Percentiles rank a stretch among this genome's conserved stretches.
These are phyloP conservation scores for Blastobasis adustella DNA, from an alignment of 2,888 invertebrate genomes.

Conservation along the genomic window DNA sequence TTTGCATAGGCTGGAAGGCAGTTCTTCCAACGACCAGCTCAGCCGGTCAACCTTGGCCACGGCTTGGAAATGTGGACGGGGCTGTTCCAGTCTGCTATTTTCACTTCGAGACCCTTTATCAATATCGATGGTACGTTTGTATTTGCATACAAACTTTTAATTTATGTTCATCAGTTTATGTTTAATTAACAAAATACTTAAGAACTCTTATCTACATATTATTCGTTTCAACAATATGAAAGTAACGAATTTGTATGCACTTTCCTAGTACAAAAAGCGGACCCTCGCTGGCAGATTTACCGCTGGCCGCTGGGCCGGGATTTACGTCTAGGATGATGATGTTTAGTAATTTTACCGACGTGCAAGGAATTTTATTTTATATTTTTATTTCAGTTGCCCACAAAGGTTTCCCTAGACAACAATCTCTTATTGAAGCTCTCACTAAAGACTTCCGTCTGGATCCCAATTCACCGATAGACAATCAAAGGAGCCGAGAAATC, in stretches of 20 bases:
- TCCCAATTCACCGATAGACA: slow-evolving; percentile 25
- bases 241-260: too few relatives aligned
- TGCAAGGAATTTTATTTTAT: neutral
- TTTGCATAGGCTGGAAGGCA: slow-evolving; percentile 81
- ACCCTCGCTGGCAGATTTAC: too few relatives aligned
- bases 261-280: too few relatives aligned
- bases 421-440: slow-evolving; percentile 60
- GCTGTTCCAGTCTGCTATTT: slow-evolving; percentile 92
- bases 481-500: slow-evolving; percentile 24
- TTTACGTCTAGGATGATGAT: too few relatives aligned
- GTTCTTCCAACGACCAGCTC: slow-evolving; percentile 78
- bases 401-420: slow-evolving; percentile 82
- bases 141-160: neutral
- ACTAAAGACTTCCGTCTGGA: slow-evolving; percentile 36
- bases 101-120: slow-evolving; percentile 90
- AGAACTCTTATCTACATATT: too few relatives aligned
- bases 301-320: too few relatives aligned
- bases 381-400: slow-evolving; percentile 77
- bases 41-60: slow-evolving; percentile 78
- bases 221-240: too few relatives aligned
- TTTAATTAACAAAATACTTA: too few relatives aligned
- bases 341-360: too few relatives aligned
- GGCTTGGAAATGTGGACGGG: slow-evolving; percentile 96
- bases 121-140: slow-evolving; percentile 87
- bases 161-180: too few relatives aligned